Conservation (phyloP, 2,888 invertebrate species). For the Ernsta delagoae region DNA sequence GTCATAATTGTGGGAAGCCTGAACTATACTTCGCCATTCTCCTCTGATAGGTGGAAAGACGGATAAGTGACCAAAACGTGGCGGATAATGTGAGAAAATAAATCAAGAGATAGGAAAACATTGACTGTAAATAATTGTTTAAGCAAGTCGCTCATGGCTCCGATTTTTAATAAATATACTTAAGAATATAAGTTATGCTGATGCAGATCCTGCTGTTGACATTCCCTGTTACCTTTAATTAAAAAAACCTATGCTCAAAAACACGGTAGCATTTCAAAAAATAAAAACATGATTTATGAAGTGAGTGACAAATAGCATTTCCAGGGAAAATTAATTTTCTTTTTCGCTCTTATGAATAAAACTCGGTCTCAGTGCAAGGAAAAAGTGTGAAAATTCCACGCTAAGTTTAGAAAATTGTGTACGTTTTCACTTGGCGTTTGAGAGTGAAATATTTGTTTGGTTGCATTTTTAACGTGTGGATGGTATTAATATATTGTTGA, state of each 20-base stretch:
- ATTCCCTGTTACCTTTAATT: neutral
- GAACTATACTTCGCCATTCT: too few relatives aligned
- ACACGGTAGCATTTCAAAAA: neutral
- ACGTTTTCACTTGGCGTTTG: neutral
- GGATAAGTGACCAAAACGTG: too few relatives aligned
- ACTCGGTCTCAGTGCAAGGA: neutral
- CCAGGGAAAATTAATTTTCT: neutral
- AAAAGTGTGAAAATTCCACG: neutral
- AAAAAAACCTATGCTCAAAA: neutral
- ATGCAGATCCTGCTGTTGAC: neutral
- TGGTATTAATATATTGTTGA: neutral
- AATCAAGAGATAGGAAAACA: too few relatives aligned
- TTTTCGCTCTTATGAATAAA: neutral
- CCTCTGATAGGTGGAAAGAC: too few relatives aligned
- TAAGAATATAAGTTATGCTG: too few relatives aligned
- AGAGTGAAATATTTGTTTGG: neutral
- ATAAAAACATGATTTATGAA: neutral
- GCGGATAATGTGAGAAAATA: too few relatives aligned
- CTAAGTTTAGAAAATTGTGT: neutral
- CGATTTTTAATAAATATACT: too few relatives aligned
- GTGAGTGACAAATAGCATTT: neutral
- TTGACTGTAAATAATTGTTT: too few relatives aligned
- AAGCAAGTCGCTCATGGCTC: too few relatives aligned
- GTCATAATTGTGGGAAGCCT: too few relatives aligned
- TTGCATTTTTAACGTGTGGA: neutral